A percentile compares a stretch with the other conserved stretches of the same genome.
Conservation (phyloP, 2,888 invertebrate species). For the Chalcis sispes region DNA sequence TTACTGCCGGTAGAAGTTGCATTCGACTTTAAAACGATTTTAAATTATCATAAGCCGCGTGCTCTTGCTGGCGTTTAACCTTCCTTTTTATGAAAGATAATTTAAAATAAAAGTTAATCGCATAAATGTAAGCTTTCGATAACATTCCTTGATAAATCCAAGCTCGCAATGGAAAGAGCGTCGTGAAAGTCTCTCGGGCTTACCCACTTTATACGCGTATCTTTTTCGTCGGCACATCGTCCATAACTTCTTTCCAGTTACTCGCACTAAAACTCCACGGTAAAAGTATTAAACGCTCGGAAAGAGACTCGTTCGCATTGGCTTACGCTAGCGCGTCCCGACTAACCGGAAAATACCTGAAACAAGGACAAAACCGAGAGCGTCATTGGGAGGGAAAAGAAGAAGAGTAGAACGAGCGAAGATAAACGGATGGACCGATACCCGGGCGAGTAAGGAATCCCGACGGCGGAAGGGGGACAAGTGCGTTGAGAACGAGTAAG, state of each 20-base stretch:
- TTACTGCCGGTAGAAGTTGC: no score
- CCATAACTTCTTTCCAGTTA: background rate
- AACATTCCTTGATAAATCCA: background rate
- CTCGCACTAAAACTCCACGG: conserved; percentile 1
- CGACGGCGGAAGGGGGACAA: conserved; percentile 15
- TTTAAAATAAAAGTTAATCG: background rate
- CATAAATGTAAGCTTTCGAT: background rate
- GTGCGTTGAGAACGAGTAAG: conserved; percentile 21
- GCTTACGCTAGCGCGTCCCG: conserved; percentile 5
- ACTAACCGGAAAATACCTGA: background rate
- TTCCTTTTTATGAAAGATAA: no score
- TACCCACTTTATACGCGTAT: no score
- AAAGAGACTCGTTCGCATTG: background rate
- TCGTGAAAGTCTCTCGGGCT: background rate
- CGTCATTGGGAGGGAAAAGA: no score
- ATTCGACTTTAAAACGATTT: no score
- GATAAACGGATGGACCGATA: conserved; percentile 11
- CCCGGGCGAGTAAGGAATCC: background rate
- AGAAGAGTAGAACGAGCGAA: no score
- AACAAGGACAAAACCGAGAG: background rate
- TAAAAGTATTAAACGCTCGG: conserved; percentile 33
- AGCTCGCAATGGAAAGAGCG: background rate
- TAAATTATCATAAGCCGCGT: no score
- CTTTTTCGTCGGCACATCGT: background rate
- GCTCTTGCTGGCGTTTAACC: no score